phyloP scores from a whole-genome alignment of 2,113 vertebrate genomes.

The Urocynchramus pylzowi region DNA sequence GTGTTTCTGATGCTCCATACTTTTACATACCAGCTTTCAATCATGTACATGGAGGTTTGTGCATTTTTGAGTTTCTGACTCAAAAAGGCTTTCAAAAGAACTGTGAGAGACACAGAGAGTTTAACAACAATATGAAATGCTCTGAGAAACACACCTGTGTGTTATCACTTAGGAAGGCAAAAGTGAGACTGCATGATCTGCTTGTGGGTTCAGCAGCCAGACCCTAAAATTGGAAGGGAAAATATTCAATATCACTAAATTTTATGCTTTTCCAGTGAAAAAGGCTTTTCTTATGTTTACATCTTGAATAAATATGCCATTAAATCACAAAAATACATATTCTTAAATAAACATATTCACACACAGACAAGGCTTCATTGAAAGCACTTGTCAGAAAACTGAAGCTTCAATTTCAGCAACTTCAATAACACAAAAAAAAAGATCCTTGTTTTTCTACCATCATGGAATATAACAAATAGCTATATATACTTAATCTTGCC shows the following conservation, averaged over 20 bases:
- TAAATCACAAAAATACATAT: neutral
- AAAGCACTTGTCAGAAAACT: neutral
- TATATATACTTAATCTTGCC: neutral
- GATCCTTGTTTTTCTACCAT: neutral
- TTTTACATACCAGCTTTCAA: neutral
- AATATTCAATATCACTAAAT: neutral
- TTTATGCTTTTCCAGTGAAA: neutral
- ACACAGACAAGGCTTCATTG: neutral
- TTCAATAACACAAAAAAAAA: neutral
- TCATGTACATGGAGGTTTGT: neutral
- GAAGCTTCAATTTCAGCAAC: neutral
- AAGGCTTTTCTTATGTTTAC: neutral
- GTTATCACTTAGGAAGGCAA: neutral
- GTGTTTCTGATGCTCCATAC: neutral
- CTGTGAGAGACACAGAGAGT: fast-evolving
- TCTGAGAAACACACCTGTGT: neutral
- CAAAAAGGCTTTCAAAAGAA: neutral
- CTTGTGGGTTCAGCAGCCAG: neutral
- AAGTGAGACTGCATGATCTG: neutral
- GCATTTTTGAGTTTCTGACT: neutral
- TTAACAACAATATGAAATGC: neutral
- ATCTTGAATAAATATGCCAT: neutral
- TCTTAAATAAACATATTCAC: neutral
- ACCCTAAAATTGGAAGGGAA: neutral
- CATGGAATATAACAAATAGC: neutral